Evolutionary conservation across 2,888 invertebrate genomes (phyloP).

Genomic region (Lasioglossum calceatum): DNA sequence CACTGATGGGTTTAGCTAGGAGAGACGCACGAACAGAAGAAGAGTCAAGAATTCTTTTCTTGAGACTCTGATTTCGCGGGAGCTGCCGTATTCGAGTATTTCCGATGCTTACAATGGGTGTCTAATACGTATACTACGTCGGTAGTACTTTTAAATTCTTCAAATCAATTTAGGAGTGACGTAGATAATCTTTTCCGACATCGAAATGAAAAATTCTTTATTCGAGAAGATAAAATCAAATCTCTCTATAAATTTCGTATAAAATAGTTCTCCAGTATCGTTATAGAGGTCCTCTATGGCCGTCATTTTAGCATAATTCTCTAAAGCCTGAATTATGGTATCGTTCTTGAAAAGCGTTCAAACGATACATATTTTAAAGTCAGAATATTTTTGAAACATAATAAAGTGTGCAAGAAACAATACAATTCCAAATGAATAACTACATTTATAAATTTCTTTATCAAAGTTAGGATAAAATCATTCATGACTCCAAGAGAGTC

Average conservation of each 20-base stretch:
- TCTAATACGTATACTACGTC: background rate
- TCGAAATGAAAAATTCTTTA: background rate
- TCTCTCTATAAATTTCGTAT: background rate
- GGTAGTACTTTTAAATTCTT: background rate
- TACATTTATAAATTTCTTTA: too few species aligned
- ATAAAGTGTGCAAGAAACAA: too few species aligned
- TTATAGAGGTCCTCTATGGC: background rate
- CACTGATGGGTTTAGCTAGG: background rate
- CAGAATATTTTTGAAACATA: background rate
- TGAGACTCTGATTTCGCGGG: background rate
- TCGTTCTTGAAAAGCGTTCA: background rate
- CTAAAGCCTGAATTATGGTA: background rate
- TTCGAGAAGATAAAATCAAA: background rate
- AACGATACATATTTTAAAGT: background rate
- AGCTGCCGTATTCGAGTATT: slow-evolving; percentile 23
- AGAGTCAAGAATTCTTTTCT: slow-evolving; percentile 2
- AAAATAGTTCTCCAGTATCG: background rate
- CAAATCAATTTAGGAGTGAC: background rate
- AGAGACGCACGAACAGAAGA: background rate
- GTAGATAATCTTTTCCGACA: background rate
- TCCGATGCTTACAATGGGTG: background rate
- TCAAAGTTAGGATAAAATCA: too few species aligned
- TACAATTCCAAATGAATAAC: too few species aligned
- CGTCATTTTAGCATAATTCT: background rate
- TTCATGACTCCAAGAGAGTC: too few species aligned